Base-by-base conservation (phyloP, 2,888 invertebrate genomes). In the Lutraria lutraria region DNA sequence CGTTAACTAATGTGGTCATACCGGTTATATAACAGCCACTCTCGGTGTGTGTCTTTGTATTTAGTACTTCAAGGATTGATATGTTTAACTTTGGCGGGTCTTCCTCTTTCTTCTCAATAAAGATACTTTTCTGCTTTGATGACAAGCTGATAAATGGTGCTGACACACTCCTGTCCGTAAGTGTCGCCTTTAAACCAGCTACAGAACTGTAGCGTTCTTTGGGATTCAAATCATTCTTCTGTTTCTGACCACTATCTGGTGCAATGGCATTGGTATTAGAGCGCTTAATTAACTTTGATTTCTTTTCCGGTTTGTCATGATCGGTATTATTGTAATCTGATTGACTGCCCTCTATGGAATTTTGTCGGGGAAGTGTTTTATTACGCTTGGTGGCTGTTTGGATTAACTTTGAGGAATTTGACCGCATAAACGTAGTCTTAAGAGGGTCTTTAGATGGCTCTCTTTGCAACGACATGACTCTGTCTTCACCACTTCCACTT, bases 361-460 rank as follows among this genome's bases (percentile, higher is more conserved):
- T 83, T 72, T 88, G 83, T 19, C 80, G 76, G 0, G 87, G 60
- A 19, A 43, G 34, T 2, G 80, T 52, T 25, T 25, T 52, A 0
- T 79, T 83, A 6, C 25, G 25, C 25, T 2, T 25, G 43, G 54
- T 29, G 0, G 56, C 12, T 15, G 72, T 68, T 54, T 34, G n/a
- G 31, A 90, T 89, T 29, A 89, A 16, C 31, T 89, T 89, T 16
- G 90, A 89, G 21, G 91, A 91, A 81, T 89, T 89, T 60, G 91
- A 89, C 43, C 89, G 68, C 84, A 89, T 88, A 31, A 89, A 91
- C 2, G 91, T 63, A 60, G 91, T 89, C 68, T 56, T 85, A 3
- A 85, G n/a, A 25, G 89, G 89, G 29, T 91, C 88, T 60, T 43
- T 68, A n/a, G 87, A 86, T 56, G 16, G 84, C 63, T 83, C 83